Evolutionary conservation across 2,797 vertebrate species (phyloP).

Genomic region (Pangasius mekongensis): DNA sequence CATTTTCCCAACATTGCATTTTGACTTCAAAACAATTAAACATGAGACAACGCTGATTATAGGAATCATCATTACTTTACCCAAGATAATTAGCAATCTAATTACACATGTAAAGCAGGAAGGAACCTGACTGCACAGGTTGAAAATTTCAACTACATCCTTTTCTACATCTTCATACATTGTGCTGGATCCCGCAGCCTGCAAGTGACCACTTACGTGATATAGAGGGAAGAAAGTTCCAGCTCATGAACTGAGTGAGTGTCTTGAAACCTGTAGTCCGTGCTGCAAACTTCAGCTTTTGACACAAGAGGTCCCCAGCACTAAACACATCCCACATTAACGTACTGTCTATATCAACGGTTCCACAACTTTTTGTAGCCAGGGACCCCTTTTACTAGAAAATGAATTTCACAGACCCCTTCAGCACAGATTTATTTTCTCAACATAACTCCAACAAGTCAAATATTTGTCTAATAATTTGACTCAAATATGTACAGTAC

Average conservation of each 20-base stretch:
- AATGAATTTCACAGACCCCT: neutral
- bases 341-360: neutral
- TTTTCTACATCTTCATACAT: neutral
- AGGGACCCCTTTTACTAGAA: neutral
- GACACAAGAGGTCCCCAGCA: constrained; percentile 13
- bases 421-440: neutral
- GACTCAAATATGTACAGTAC: neutral
- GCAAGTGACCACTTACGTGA: neutral
- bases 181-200: neutral
- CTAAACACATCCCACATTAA: neutral
- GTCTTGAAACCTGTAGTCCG: neutral
- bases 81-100: too few relatives aligned
- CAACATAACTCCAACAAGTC: neutral
- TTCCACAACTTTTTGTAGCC: neutral
- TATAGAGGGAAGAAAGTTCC: neutral
- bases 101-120: neutral
- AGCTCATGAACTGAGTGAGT: neutral
- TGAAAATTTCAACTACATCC: neutral
- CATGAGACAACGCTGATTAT: neutral
- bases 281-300: neutral
- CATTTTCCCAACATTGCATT: too few relatives aligned
- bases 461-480: neutral
- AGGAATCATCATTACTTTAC: neutral
- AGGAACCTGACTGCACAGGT: neutral
- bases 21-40: too few relatives aligned